Evolutionary conservation across 2,888 invertebrate species (phyloP), one percentile per base, ranked within the genome.

Genomic region (Petrophora chlorosata): DNA sequence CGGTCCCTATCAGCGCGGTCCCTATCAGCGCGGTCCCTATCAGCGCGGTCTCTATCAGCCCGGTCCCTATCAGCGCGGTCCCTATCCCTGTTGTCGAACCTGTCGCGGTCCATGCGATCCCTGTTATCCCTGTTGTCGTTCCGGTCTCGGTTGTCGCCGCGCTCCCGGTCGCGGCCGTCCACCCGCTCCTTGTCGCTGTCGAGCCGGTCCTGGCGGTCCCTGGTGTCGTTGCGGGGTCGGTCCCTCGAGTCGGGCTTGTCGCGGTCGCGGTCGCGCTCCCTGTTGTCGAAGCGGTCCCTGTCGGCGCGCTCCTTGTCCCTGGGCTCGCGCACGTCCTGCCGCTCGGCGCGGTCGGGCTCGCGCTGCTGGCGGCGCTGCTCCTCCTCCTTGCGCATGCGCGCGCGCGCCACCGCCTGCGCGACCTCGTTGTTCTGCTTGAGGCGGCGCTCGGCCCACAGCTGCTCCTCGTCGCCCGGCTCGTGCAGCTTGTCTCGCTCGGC

Each of bases 361-460:
- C 83, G 73, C 81, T 74, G 90, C 52, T 89, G 88, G 15, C 95
- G 92, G 54, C 96, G 94, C 70, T 97, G 97, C 72, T 97, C 97
- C 70, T 97, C 97, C 70, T 97, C 97, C 65, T 97, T 95, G 16
- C 96, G 92, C 72, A 95, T 95, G 43, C 95, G 94, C 0, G 97
- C 97, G 16, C 97, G 92, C 61, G 96, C 96, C 9, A 96, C 95
- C 0, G 95, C 95, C 45, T 94, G 93, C 5, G 94, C 94, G 35
- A 97, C 93, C 69, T 94, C 94, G 65, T 94, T 92, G 73, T 89
- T 90, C 63, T 94, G 93, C 54, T 94, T 93, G 47, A 92, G 91
- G 38, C 95, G 92, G 47, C 94, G 91, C 70, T 94, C 94, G n/a
- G 92, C 92, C 94, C 94, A 94, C 45, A 94, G 78, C 67, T 95